These are phyloP conservation scores for Bombyx huttoni DNA, from an alignment of 2,888 invertebrate genomes.

Conservation along the genomic window DNA sequence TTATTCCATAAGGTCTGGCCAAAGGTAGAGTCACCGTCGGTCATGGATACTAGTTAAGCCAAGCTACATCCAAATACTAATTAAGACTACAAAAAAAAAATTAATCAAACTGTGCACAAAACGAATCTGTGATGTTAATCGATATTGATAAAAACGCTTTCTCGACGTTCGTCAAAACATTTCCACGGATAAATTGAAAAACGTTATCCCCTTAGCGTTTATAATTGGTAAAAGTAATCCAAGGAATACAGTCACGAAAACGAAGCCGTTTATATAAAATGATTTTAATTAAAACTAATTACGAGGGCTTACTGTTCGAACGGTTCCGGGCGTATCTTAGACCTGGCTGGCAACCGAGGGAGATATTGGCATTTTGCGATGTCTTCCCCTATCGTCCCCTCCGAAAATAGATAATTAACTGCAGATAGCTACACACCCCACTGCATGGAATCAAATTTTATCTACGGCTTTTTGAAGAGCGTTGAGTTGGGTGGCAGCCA, in stretches of 20 bases:
- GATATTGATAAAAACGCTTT: not conserved
- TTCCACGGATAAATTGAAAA: not conserved
- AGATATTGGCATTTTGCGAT: conserved; percentile 48
- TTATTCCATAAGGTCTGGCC: too few relatives aligned
- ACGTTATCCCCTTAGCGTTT: not conserved
- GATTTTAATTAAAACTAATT: conserved; percentile 67
- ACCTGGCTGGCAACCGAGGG: conserved; percentile 33
- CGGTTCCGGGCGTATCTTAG: conserved; percentile 41
- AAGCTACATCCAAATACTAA: too few relatives aligned
- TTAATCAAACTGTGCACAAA: not conserved
- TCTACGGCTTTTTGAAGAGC: conserved; percentile 59
- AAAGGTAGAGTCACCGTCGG: too few relatives aligned
- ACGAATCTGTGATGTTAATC: not conserved
- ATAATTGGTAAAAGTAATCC: not conserved
- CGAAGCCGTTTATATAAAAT: conserved; percentile 27
- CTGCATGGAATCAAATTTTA: conserved; percentile 54
- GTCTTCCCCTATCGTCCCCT: conserved; percentile 41
- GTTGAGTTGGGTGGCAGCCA: conserved; percentile 32
- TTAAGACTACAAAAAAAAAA: not conserved
- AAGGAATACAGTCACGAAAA: not conserved
- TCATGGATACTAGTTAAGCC: too few relatives aligned
- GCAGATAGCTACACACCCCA: conserved; percentile 53
- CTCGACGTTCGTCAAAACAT: conserved; percentile 1
- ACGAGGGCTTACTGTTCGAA: conserved; percentile 43
- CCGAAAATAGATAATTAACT: conserved; percentile 63